Evolutionary conservation across 1,140 invertebrate species (phyloP), one percentile per base, ranked within the genome.

Genomic region (Ctenoplectra terminalis): DNA sequence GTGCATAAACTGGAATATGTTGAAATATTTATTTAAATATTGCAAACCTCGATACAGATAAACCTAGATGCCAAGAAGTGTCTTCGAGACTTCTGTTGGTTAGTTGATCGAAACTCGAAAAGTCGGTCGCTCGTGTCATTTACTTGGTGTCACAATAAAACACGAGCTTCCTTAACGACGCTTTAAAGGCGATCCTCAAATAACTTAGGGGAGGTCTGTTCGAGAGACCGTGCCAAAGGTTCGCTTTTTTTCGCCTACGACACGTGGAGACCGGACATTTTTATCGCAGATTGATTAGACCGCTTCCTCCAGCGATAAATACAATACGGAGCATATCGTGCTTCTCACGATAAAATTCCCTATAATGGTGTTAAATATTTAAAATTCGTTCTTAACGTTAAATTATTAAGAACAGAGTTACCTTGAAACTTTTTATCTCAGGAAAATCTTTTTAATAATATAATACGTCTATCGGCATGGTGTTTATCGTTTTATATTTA

Each of bases 121-220:
- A 77, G 15, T 46, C 75, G 75, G 72, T 73, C 70, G 40, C 29
- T 26, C 37, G 58, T 26, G 56, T 61, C 54, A 13, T n/a, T 43
- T 6, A 34, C n/a, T 23, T 5, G 43, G 67, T 77, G 74, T 79
- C 76, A 72, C 67, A 46, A 79, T 79, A 66, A 61, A 56, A 79
- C 64, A 37, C 9, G 17, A 8, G 6, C 46, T 54, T 50, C n/a
- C 54, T 50, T 29, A 71, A 71, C 50, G 50, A 77, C 64, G 52
- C 29, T 46, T 70, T 69, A 69, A 69, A 31, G n/a, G 31, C 31
- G 9, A 31, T 37, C 67, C 34, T 67, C 54, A 79, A 79, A 79
- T 79, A 79, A n/a, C 76, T 63, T 31, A 26, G 20, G 6, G 76
- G 56, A 61, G 56, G 54, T 63, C 56, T 31, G 11, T 50, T 71